Percentiles rank a stretch among this genome's conserved stretches.
Evolutionary conservation across 2,113 vertebrate species (phyloP).

Genomic region (Stomatorhinus ivindoensis): DNA sequence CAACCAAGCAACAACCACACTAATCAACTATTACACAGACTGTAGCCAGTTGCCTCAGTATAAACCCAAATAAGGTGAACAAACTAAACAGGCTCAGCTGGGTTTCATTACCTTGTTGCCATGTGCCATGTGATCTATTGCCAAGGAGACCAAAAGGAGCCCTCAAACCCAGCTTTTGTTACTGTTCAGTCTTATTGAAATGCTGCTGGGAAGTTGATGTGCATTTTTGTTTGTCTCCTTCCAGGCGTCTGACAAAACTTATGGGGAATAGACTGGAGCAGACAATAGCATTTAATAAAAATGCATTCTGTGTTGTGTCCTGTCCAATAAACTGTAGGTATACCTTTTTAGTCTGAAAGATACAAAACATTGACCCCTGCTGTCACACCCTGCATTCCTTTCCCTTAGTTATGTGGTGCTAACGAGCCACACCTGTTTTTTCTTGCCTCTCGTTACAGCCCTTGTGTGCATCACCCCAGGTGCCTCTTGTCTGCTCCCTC

Average conservation of each 20-base stretch:
- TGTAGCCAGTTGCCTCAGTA: neutral
- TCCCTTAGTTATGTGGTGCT: too few species aligned
- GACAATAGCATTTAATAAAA: neutral
- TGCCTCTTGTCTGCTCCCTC: too few species aligned
- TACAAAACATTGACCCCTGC: neutral
- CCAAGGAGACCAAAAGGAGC: neutral
- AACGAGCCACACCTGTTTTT: too few species aligned
- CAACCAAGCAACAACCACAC: neutral
- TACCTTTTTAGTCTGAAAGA: neutral
- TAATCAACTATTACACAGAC: neutral
- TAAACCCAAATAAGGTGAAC: neutral
- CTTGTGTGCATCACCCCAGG: too few species aligned
- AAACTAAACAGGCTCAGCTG: neutral
- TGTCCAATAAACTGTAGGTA: neutral
- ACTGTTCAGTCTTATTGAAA: neutral
- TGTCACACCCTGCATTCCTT: too few species aligned
- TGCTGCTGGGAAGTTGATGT: neutral
- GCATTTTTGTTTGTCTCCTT: neutral
- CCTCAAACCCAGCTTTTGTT: neutral
- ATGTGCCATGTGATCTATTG: neutral
- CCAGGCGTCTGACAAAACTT: neutral
- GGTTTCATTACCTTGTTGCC: neutral
- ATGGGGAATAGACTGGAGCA: neutral
- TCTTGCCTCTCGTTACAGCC: too few species aligned
- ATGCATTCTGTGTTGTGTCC: neutral